These are phyloP conservation scores for Anabas testudineus DNA, from an alignment of 2,797 vertebrate genomes.

Conservation along the genomic window DNA sequence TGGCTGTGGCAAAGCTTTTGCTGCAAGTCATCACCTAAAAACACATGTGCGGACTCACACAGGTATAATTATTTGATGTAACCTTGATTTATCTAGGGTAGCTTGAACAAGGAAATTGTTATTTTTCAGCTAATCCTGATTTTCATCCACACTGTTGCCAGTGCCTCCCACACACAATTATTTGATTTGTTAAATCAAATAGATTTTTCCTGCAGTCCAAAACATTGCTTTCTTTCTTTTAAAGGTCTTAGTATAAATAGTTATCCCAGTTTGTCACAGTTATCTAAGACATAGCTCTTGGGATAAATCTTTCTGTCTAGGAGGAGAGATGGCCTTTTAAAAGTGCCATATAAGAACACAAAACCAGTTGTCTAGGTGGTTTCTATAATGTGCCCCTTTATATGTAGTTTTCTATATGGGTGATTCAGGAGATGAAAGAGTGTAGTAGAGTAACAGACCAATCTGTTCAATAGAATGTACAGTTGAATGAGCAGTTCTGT, in stretches of 20 bases:
- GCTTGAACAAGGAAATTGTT: slow-evolving; percentile 10
- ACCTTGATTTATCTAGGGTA: not conserved
- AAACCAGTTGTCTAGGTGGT: not conserved
- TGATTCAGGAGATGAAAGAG: not conserved
- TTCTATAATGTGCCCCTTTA: not conserved
- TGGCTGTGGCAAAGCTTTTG: slow-evolving; percentile 98
- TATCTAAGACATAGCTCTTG: not conserved
- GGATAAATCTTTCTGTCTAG: not conserved
- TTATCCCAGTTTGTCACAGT: not conserved
- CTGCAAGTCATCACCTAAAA: slow-evolving; percentile 98
- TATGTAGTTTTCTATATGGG: not conserved
- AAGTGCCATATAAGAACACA: not conserved
- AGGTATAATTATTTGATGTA: slow-evolving; percentile 79
- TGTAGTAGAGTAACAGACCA: not conserved
- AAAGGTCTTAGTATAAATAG: slow-evolving; percentile 3
- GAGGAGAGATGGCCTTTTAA: not conserved
- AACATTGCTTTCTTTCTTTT: not conserved
- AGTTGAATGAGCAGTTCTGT: not conserved
- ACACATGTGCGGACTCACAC: slow-evolving; percentile 99
- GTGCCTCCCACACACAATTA: slow-evolving; percentile 3
- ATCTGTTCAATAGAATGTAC: not conserved
- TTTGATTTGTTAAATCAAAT: slow-evolving; percentile 16
- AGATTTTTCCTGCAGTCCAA: not conserved
- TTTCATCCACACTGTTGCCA: slow-evolving; percentile 27
- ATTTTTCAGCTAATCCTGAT: slow-evolving; percentile 19